phyloP scores from a whole-genome alignment of 2,888 invertebrate genomes.

The Phortica magna region DNA sequence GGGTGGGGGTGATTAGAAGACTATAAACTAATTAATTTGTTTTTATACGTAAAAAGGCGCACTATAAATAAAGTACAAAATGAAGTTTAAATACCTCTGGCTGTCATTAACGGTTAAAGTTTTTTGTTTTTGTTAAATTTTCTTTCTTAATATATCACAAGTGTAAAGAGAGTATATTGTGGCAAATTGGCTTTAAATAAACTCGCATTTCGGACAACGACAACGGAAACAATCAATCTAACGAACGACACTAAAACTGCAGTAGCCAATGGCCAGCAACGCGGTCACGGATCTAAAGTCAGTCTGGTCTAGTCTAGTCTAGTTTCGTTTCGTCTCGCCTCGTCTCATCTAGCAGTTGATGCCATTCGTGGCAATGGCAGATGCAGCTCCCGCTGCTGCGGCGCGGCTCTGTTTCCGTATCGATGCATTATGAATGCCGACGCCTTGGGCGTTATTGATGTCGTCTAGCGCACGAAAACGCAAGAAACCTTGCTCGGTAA shows the following conservation, averaged over 20 bases:
- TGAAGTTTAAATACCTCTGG: constrained; percentile 24
- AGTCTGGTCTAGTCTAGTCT: no score
- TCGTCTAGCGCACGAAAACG: constrained; percentile 87
- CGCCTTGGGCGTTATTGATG: constrained; percentile 61
- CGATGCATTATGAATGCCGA: constrained; percentile 65
- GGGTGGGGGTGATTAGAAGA: no score
- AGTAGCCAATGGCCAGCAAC: no score
- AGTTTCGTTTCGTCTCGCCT: background rate
- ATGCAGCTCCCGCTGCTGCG: background rate
- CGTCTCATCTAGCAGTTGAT: constrained; percentile 43
- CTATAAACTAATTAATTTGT: constrained; percentile 38
- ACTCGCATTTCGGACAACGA: background rate
- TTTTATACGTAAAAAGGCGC: constrained; percentile 20
- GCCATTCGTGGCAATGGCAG: constrained; percentile 48
- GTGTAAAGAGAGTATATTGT: constrained; percentile 66
- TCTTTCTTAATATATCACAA: constrained; percentile 60
- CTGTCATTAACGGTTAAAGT: constrained; percentile 29
- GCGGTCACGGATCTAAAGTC: no score
- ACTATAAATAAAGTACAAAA: constrained; percentile 32
- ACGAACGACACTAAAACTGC: no score
- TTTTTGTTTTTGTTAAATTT: constrained; percentile 3
- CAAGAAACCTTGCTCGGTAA: constrained; percentile 94
- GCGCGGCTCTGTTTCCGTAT: constrained; percentile 52
- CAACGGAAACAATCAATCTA: constrained; percentile 14
- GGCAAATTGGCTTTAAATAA: constrained; percentile 56